Evolutionary conservation across 2,113 vertebrate species (phyloP).

Genomic region (Psittacara wagleri): DNA sequence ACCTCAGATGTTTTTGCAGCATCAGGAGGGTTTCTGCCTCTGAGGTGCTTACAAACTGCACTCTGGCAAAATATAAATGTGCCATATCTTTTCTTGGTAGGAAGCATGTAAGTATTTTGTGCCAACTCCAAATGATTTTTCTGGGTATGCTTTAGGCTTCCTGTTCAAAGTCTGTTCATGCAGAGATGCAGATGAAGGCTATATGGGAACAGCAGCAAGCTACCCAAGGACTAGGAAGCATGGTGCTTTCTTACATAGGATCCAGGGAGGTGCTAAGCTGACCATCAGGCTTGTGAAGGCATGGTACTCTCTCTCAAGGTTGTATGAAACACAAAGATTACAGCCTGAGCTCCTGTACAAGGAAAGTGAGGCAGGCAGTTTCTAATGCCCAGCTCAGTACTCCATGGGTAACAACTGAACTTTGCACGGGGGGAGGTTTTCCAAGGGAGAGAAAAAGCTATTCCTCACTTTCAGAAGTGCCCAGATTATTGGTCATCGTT

Average conservation of each 20-base stretch:
- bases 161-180: background rate
- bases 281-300: background rate
- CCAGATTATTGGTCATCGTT: background rate
- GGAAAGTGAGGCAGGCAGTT: background rate
- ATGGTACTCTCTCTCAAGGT: background rate
- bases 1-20: background rate
- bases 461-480: background rate
- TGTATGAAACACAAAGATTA: background rate
- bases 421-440: background rate
- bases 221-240: background rate
- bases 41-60: background rate
- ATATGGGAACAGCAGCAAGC: background rate
- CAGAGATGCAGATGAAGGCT: background rate
- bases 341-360: background rate
- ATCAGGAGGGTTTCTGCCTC: background rate
- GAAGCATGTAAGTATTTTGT: background rate
- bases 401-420: background rate
- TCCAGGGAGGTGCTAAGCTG: background rate
- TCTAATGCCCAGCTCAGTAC: background rate
- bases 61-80: background rate
- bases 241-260: background rate
- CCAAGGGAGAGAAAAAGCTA: background rate
- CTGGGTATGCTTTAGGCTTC: background rate
- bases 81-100: background rate
- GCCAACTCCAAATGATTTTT: background rate